These are phyloP conservation scores for Anoplophora glabripennis DNA, from an alignment of 1,140 invertebrate genomes.

Conservation along the genomic window DNA sequence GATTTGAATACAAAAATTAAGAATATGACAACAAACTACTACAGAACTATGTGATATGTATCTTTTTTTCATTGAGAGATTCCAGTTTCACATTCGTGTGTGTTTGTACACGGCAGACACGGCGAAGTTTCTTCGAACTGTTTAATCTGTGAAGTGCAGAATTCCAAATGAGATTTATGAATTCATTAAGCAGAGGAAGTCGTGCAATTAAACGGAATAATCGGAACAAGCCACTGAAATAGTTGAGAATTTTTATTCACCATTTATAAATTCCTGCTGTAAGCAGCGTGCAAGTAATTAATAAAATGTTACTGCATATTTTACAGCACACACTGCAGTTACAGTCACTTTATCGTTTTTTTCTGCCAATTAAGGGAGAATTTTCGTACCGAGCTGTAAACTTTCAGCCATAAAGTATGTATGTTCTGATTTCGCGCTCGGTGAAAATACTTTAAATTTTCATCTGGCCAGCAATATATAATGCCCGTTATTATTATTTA, in stretches of 20 bases:
- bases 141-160: too few species aligned
- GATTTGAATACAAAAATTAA: too few species aligned
- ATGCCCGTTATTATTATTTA: too few species aligned
- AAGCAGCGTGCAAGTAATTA: slow-evolving; percentile 1
- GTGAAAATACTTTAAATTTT: too few species aligned
- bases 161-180: slow-evolving; percentile 9
- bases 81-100: too few species aligned
- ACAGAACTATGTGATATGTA: too few species aligned
- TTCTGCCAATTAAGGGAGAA: slow-evolving; percentile 1
- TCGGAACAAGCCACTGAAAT: slow-evolving; percentile 9
- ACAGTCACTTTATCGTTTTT: slow-evolving; percentile 4
- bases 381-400: background rate
- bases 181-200: slow-evolving; percentile 6
- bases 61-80: too few species aligned
- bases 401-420: background rate
- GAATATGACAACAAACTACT: too few species aligned
- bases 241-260: slow-evolving; percentile 1
- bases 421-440: too few species aligned
- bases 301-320: slow-evolving; percentile 4
- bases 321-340: background rate
- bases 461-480: too few species aligned
- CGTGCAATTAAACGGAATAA: slow-evolving; percentile 7
- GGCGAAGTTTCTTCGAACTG: too few species aligned
- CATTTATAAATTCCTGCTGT: background rate
- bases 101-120: too few species aligned